phyloP scores from a whole-genome alignment of 2,797 vertebrate species.

The Danio albolineatus region DNA sequence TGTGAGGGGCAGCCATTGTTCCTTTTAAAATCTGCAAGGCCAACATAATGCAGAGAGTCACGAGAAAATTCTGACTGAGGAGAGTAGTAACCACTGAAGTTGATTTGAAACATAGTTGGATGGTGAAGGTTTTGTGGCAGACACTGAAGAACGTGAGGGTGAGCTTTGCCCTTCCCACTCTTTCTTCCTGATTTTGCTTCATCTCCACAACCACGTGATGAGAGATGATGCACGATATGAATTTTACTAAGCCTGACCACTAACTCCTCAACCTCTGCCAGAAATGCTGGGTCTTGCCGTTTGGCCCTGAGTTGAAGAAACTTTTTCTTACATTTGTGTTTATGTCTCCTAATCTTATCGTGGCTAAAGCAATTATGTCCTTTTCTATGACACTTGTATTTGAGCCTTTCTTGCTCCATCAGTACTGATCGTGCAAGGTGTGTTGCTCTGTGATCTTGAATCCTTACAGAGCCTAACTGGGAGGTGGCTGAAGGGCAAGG shows the following conservation, averaged over 20 bases:
- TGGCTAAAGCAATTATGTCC: slow-evolving; percentile 87
- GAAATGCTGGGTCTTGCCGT: slow-evolving; percentile 91
- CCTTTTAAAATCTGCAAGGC: slow-evolving; percentile 90
- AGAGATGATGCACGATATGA: slow-evolving; percentile 86
- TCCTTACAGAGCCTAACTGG: slow-evolving; percentile 56
- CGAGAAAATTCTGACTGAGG: slow-evolving; percentile 90
- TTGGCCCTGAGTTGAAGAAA: slow-evolving; percentile 87
- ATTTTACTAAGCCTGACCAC: slow-evolving; percentile 89
- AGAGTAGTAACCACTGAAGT: slow-evolving; percentile 96
- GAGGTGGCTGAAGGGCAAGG: slow-evolving; percentile 76
- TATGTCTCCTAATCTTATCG: slow-evolving; percentile 91
- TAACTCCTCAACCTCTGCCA: slow-evolving; percentile 91
- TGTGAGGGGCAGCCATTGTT: slow-evolving; percentile 72
- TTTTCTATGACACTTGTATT: slow-evolving; percentile 90
- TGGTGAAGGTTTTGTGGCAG: slow-evolving; percentile 89
- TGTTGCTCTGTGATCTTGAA: slow-evolving; percentile 63
- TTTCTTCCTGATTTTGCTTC: slow-evolving; percentile 67
- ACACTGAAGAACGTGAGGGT: slow-evolving; percentile 76
- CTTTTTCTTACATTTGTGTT: slow-evolving; percentile 96
- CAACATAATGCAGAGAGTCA: slow-evolving; percentile 92
- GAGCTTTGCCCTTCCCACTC: slow-evolving; percentile 64
- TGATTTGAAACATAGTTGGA: slow-evolving; percentile 92
- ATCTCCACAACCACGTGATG: slow-evolving; percentile 54
- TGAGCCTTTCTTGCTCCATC: slow-evolving; percentile 86
- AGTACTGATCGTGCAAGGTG: slow-evolving; percentile 67